These are phyloP conservation scores for Drosophila albomicans DNA, from an alignment of 1,140 invertebrate species.

Conservation along the genomic window DNA sequence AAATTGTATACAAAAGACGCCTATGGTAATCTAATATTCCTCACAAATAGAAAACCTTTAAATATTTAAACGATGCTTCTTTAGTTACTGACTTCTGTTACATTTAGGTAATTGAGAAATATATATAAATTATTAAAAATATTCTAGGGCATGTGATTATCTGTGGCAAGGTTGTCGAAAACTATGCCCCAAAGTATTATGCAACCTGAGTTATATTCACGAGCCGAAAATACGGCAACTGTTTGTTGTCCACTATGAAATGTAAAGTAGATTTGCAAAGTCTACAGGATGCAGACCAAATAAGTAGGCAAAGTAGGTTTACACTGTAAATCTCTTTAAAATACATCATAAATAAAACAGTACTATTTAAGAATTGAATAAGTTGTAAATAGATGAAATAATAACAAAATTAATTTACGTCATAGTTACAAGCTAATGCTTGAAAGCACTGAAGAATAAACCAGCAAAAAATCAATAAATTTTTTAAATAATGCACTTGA, in stretches of 20 bases:
- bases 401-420: no score
- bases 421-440: no score
- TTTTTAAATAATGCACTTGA: slow-evolving; percentile 21
- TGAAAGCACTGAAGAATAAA: no score
- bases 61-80: not conserved
- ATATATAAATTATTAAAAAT: not conserved
- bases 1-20: not conserved
- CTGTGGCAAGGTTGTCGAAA: slow-evolving; percentile 5
- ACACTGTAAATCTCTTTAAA: no score
- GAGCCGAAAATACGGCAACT: not conserved
- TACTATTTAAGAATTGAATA: no score
- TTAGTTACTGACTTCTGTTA: not conserved
- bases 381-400: no score
- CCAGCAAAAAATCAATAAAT: not conserved
- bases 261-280: no score
- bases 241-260: slow-evolving; percentile 23
- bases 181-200: slow-evolving; percentile 13
- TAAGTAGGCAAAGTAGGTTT: no score
- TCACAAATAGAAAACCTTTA: not conserved
- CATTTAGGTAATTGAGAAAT: not conserved
- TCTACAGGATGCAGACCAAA: no score
- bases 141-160: not conserved
- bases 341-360: no score
- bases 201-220: not conserved
- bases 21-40: not conserved